Conservation (phyloP, 2,113 vertebrate species). For the Todiramphus saurophagus region DNA sequence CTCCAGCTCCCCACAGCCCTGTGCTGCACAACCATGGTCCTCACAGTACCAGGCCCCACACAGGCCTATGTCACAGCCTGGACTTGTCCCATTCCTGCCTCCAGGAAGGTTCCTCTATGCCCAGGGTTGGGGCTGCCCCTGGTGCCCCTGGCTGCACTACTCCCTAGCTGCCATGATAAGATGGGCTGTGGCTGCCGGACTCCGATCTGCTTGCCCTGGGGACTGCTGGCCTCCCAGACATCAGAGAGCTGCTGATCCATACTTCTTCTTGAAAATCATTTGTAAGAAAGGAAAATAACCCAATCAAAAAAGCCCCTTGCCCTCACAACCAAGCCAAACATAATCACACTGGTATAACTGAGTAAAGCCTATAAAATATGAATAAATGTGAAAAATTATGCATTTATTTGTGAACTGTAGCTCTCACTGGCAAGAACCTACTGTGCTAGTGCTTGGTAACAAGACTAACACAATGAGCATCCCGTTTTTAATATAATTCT, state of each 20-base stretch:
- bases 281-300: background rate
- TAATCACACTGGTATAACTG: background rate
- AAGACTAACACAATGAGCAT: background rate
- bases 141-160: background rate
- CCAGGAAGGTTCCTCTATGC: background rate
- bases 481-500: background rate
- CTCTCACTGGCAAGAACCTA: background rate
- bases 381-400: background rate
- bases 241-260: background rate
- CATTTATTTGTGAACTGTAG: background rate
- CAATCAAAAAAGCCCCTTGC: background rate
- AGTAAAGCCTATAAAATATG: background rate
- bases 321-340: background rate
- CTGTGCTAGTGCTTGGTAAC: background rate
- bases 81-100: accelerated
- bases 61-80: too few species aligned
- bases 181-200: background rate
- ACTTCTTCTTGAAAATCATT: background rate
- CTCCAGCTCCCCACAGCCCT: background rate
- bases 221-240: background rate
- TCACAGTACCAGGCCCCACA: too few species aligned
- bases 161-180: background rate
- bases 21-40: background rate
- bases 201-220: background rate
- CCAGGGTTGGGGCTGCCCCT: background rate